Base-by-base conservation (phyloP, 1,140 invertebrate species). In the Parapsyche elsis region DNA sequence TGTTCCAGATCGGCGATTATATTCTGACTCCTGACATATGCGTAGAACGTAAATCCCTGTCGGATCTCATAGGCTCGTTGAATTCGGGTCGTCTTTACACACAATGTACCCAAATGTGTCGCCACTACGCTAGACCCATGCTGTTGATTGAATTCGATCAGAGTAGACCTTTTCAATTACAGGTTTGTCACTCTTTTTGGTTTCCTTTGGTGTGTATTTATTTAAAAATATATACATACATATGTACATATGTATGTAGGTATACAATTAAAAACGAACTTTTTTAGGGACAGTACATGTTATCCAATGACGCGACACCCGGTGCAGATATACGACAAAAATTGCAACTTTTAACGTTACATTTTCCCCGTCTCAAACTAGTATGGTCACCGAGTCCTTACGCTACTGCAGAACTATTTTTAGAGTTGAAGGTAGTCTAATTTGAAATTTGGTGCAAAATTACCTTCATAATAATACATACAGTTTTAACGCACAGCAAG, bases 141-240 rank as follows among this genome's bases (percentile, higher is more conserved):
- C 89, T 99, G n/a, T 91, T 99, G 0, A 98, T 99, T 78, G 98
- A 99, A 89, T 99, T 99, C 90, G 97, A 98, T 90, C 94, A 96
- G 85, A 96, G 96, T 84, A 97, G 96, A 88, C 94, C 96, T 14
- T 98, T 98, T 85, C 92, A 92, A 84, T 89, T 98, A 79, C 95
- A 97, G 91, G 96, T 95, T 14, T 53, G 49, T 53, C 2, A 2
- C 10, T 5, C 2, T 5, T 14, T 14, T 14, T 14, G 10, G 10
- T 53, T 53, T 12, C 2, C 16, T 53, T 46, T 7, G 5, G 45
- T 46, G 45, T 46, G 12, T 46, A 46, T 46, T 7, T 46, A 46
- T 46, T 49, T 24, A 71, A 23, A 10, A 21, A 71, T 24, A 71
- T 71, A 30, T 14, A 79, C 26, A 70, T 81, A 23, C 5, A 16